Evolutionary conservation across 2,888 invertebrate species (phyloP).

Genomic region (Hecatera dysodea): DNA sequence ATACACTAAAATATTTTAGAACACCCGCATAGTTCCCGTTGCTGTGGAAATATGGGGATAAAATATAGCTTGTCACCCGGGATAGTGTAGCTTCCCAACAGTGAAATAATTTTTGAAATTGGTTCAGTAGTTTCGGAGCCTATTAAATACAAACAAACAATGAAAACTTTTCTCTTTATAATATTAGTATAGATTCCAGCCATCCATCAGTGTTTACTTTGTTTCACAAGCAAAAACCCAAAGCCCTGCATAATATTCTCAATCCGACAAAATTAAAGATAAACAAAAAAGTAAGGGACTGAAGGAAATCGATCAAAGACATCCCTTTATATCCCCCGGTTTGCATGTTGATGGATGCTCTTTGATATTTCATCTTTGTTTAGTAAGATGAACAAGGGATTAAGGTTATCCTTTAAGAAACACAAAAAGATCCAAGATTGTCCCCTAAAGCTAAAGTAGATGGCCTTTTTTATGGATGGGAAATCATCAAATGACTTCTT

Average conservation of each 20-base stretch:
- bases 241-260: constrained; percentile 3
- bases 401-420: not conserved
- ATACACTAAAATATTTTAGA: not conserved
- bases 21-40: no score
- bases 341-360: constrained; percentile 12
- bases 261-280: constrained; percentile 37
- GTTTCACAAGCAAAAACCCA: not conserved
- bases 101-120: no score
- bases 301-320: constrained; percentile 32
- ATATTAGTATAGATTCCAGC: no score
- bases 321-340: not conserved
- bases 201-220: not conserved
- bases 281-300: constrained; percentile 28
- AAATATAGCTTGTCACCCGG: no score
- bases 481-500: no score
- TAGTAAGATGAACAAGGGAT: not conserved
- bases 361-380: constrained; percentile 18
- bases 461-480: no score
- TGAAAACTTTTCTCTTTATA: no score
- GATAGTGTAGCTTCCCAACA: no score
- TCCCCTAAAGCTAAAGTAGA: not conserved
- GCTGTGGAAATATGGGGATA: no score
- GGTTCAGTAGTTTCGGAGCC: no score
- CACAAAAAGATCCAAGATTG: not conserved
- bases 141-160: no score